Percentiles rank a stretch among this genome's conserved stretches.
These are phyloP conservation scores for Sesia apiformis DNA, from an alignment of 2,888 invertebrate genomes.

Conservation along the genomic window DNA sequence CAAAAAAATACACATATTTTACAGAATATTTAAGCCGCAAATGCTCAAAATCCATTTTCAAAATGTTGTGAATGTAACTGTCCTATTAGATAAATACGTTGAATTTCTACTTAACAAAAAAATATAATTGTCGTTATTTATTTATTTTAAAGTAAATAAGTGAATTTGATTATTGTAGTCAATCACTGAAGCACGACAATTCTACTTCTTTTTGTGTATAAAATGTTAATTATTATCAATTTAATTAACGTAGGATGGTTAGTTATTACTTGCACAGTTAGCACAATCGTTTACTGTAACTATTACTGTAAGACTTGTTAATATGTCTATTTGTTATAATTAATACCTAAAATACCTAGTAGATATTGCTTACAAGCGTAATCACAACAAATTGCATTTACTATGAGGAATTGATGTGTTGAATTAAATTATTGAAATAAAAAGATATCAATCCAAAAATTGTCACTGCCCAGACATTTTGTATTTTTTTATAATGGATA, in stretches of 20 bases:
- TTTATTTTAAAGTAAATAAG: constrained; percentile 5
- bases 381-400: not conserved
- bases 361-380: not conserved
- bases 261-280: constrained; percentile 47
- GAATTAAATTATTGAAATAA: constrained; percentile 16
- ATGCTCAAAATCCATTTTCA: constrained; percentile 10
- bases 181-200: constrained; percentile 19
- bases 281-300: constrained; percentile 40
- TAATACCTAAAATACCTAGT: not conserved
- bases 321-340: constrained; percentile 7
- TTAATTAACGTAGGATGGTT: constrained; percentile 26
- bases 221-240: constrained; percentile 3
- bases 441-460: constrained; percentile 20
- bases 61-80: constrained; percentile 9
- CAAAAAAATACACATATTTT: constrained; percentile 3
- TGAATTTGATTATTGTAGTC: constrained; percentile 17
- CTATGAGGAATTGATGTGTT: constrained; percentile 34
- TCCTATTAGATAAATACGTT: constrained; percentile 2
- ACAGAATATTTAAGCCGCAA: constrained; percentile 4
- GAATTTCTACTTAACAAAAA: not conserved
- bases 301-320: constrained; percentile 5
- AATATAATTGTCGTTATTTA: not conserved
- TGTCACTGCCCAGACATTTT: constrained; percentile 41
- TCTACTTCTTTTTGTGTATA: constrained; percentile 27
- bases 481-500: constrained; percentile 37